Evolutionary conservation across 2,113 vertebrate species (phyloP).

Genomic region (Mobula birostris): DNA sequence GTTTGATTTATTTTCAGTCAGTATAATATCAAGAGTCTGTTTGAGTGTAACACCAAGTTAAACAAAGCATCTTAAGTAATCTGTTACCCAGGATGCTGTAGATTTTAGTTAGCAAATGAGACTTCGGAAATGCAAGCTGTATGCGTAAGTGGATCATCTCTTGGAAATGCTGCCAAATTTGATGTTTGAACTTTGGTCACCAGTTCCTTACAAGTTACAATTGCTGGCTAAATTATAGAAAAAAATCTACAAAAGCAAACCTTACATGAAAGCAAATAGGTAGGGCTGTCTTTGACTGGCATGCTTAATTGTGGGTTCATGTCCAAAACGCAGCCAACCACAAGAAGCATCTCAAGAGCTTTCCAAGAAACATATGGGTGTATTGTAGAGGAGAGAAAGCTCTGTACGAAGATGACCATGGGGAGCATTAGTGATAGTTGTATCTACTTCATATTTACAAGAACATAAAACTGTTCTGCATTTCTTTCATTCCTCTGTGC

Average conservation of each 20-base stretch:
- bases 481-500: not conserved
- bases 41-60: not conserved
- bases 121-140: not conserved
- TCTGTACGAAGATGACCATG: not conserved
- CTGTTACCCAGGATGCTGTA: not conserved
- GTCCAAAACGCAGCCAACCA: not conserved
- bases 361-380: not conserved
- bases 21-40: not conserved
- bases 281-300: not conserved
- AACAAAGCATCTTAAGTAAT: not conserved
- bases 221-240: not conserved
- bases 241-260: not conserved
- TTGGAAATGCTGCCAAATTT: not conserved
- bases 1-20: not conserved
- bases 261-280: not conserved
- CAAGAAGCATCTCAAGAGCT: not conserved
- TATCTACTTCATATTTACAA: not conserved
- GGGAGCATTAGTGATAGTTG: not conserved
- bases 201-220: not conserved
- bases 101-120: not conserved
- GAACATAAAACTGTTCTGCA: not conserved
- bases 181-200: not conserved
- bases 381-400: not conserved
- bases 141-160: not conserved
- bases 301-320: not conserved